These are phyloP conservation scores for Malacoctenus gilli DNA, from an alignment of 2,797 vertebrate genomes.

Conservation along the genomic window DNA sequence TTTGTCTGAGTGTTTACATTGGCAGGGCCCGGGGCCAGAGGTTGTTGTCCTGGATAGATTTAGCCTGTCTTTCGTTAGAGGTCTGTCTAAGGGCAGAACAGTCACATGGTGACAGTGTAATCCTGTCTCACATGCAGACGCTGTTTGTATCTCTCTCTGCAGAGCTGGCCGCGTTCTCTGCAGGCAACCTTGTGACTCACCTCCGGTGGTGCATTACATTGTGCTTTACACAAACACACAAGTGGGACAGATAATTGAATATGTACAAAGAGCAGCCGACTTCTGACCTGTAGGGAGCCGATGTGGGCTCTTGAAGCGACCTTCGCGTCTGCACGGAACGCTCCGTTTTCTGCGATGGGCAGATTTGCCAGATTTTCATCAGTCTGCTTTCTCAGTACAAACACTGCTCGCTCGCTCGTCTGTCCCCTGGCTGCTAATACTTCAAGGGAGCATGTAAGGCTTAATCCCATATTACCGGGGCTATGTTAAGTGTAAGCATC, in stretches of 20 bases:
- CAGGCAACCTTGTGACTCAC: constrained; percentile 65
- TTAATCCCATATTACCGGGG: constrained; percentile 77
- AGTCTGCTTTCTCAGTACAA: constrained; percentile 46
- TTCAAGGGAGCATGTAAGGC: constrained; percentile 63
- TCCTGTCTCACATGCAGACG: constrained; percentile 76
- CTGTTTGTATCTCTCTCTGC: constrained; percentile 58
- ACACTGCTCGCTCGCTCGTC: constrained; percentile 51
- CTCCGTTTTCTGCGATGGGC: constrained; percentile 14
- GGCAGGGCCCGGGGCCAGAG: constrained; percentile 26
- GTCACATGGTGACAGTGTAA: constrained; percentile 78
- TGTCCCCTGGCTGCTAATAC: constrained; percentile 64
- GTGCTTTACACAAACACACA: constrained; percentile 28
- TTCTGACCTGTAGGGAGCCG: neutral
- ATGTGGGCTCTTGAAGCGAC: neutral
- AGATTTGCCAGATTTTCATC: constrained; percentile 41
- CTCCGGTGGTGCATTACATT: constrained; percentile 33
- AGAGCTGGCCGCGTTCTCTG: constrained; percentile 46
- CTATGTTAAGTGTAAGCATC: constrained; percentile 76
- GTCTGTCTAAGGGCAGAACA: constrained; percentile 68
- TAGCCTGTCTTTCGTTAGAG: constrained; percentile 65
- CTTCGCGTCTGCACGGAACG: constrained; percentile 1
- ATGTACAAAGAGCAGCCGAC: neutral
- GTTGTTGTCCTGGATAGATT: constrained; percentile 57
- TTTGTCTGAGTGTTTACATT: constrained; percentile 42
- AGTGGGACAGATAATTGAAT: constrained; percentile 13